Conservation (phyloP, 2,113 vertebrate genomes). For the Canis aureus region DNA sequence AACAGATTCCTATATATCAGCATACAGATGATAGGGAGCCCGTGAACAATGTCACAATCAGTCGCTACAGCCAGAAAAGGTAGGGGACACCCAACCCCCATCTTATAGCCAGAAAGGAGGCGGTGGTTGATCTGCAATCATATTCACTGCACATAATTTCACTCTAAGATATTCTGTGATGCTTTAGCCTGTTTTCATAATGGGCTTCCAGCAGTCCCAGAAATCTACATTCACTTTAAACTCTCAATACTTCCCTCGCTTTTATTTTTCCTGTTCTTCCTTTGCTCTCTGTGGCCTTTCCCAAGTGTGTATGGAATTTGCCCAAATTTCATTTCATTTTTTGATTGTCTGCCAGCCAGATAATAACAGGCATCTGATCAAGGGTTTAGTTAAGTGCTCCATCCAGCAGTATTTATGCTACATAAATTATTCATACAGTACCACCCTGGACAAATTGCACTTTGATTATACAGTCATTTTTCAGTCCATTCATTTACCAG, state of each 20-base stretch:
- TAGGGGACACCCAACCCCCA: neutral
- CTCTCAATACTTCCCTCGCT: neutral
- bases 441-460: constrained; percentile 79
- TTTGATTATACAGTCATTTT: constrained; percentile 84
- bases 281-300: constrained; percentile 48
- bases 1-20: constrained; percentile 13
- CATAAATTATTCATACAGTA: constrained; percentile 85
- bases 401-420: constrained; percentile 76
- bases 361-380: constrained; percentile 80
- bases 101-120: neutral
- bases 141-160: neutral
- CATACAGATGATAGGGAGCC: constrained; percentile 26
- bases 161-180: constrained; percentile 12
- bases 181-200: neutral
- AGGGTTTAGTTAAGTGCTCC: constrained; percentile 77
- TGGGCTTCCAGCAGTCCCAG: neutral
- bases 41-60: constrained; percentile 52
- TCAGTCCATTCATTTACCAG: constrained; percentile 80
- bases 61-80: neutral
- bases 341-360: constrained; percentile 76
- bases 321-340: constrained; percentile 75
- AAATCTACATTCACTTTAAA: neutral
- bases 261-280: neutral
- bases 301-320: constrained; percentile 65
- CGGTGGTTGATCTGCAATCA: neutral